Base-by-base conservation (phyloP, 2,797 vertebrate genomes). In the Rhinichthys osculus region DNA sequence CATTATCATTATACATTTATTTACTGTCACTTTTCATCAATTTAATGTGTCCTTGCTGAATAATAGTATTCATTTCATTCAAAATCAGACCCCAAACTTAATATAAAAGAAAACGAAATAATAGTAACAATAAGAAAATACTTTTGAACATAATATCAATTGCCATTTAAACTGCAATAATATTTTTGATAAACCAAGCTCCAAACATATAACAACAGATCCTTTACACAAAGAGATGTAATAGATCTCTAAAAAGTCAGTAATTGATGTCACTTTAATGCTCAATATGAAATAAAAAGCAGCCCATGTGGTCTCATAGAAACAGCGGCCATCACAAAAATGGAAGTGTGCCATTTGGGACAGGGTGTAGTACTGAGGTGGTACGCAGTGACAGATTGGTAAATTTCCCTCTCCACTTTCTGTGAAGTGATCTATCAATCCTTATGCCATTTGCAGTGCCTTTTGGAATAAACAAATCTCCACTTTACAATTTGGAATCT, bases 351-450 rank as follows among this genome's bases (percentile, higher is more conserved):
- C 35, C 52, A 59, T 59, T 78, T 78, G 74, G 52, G 74, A 59
- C 74, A 78, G 35, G 52, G 52, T 77, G 33, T 77, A 57, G 19
- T 14, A 23, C 14, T 19, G 50, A 57, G 33, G 35, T 78, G 74
- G 33, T 59, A 21, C 2, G 0, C 52, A 40, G 6, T 59, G 21
- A 78, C 35, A 78, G 35, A 78, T 59, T 13, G 52, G 74, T 57
- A 59, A 16, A 77, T 59, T n/a, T 78, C 21, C 74, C 52, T 78
- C 52, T 78, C 23, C 21, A 59, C 21, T 7, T 40, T 35, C 8
- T 59, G 52, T 78, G 74, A 78, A 59, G 35, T 78, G 21, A 78
- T 59, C 52, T 40, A 9, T 78, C 74, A 78, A n/a, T 59, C 35
- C 52, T 27, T 59, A 40, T 59, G 35, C 35, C 5, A 4, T 40